These are phyloP conservation scores for Pyrgus malvae DNA, from an alignment of 2,888 invertebrate species.

Conservation along the genomic window DNA sequence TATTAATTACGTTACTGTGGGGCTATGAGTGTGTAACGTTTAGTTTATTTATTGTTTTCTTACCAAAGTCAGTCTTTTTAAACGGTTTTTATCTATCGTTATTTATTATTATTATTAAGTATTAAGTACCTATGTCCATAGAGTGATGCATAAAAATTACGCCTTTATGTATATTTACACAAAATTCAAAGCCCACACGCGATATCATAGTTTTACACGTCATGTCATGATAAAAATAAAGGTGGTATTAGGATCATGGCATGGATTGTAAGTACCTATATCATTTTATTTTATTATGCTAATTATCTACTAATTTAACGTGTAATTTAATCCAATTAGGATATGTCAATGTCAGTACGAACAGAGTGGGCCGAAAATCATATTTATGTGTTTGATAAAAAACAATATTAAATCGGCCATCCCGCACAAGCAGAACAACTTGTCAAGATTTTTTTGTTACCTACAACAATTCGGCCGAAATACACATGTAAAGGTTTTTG, in stretches of 20 bases:
- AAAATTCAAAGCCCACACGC: too few species aligned
- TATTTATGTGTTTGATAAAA: conserved; percentile 2
- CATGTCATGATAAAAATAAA: too few species aligned
- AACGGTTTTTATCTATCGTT: too few species aligned
- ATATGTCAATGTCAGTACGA: conserved; percentile 39
- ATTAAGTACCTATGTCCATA: too few species aligned
- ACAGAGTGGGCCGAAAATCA: conserved; percentile 18
- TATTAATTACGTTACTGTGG: too few species aligned
- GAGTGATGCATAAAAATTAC: too few species aligned
- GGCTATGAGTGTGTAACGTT: too few species aligned
- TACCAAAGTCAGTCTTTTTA: too few species aligned
- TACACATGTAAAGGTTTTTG: conserved; percentile 31
- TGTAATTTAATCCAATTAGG: conserved; percentile 63
- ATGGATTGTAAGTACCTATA: not conserved
- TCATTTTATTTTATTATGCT: conserved; percentile 6
- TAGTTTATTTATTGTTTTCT: too few species aligned
- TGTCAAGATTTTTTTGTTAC: conserved; percentile 42
- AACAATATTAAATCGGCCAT: conserved; percentile 36
- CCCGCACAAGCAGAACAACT: conserved; percentile 41
- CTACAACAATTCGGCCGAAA: conserved; percentile 37
- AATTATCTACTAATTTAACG: conserved; percentile 49
- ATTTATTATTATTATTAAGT: too few species aligned
- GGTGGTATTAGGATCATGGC: not conserved
- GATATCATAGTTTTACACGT: too few species aligned
- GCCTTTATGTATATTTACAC: too few species aligned